Percentiles rank a stretch among this genome's conserved stretches.
Evolutionary conservation across 1,140 invertebrate genomes (phyloP).

Genomic region (Thaumatotibia leucotreta): DNA sequence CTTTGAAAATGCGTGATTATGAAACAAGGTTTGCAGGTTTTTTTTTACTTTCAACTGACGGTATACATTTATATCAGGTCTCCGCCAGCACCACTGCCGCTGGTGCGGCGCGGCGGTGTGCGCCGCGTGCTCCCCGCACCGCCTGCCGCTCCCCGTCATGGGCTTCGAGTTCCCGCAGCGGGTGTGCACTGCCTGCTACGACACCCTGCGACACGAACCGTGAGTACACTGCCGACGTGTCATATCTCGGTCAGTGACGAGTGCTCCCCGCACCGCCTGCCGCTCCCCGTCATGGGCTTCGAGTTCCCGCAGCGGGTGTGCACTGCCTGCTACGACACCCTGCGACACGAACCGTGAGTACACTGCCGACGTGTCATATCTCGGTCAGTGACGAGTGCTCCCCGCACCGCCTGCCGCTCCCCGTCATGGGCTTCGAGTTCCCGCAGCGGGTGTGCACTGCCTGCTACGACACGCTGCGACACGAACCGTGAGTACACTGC

Average conservation of each 20-base stretch:
- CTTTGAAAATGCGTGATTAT: too few species aligned
- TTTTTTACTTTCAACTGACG: neutral
- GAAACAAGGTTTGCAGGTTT: too few species aligned
- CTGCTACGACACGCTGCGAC: conserved; percentile 89
- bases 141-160: conserved; percentile 94
- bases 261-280: conserved; percentile 92
- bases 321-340: conserved; percentile 89
- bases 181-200: conserved; percentile 95
- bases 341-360: conserved; percentile 91
- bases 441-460: conserved; percentile 96
- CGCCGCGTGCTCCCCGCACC: conserved; percentile 92
- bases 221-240: conserved; percentile 82
- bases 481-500: conserved; percentile 86
- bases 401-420: conserved; percentile 90
- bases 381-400: conserved; percentile 95
- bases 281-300: conserved; percentile 97
- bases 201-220: conserved; percentile 90
- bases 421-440: conserved; percentile 98
- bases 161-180: conserved; percentile 98
- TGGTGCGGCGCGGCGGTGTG: conserved; percentile 96
- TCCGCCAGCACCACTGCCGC: conserved; percentile 93
- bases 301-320: conserved; percentile 98
- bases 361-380: conserved; percentile 83
- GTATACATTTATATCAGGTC: conserved; percentile 47
- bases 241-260: conserved; percentile 95